Evolutionary conservation across 2,888 invertebrate species (phyloP), one percentile per base, ranked within the genome.

Genomic region (Hypomecis atomaria): DNA sequence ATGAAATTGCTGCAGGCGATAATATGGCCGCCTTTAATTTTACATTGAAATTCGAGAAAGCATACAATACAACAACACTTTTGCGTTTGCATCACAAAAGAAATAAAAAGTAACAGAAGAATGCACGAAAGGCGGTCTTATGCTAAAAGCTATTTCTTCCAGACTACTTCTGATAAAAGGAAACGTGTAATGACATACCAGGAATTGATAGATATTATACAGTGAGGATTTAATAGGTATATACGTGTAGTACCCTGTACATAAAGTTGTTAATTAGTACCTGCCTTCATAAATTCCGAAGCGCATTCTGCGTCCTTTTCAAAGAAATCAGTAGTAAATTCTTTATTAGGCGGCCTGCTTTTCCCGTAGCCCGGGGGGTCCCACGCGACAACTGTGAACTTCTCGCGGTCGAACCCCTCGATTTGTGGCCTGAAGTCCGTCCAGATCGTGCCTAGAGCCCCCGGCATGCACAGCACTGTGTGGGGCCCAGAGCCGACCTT

Each of bases 301-400:
- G 96, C 97, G 67, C 88, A 85, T 37, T 94, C 91, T 5, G 98
- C 97, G 92, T 98, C 98, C 68, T 94, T 94, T 61, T 95, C 93
- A 74, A 95, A 95, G 82, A 97, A 97, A 74, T 96, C 93, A 0
- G 91, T 75, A 0, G 94, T 89, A 80, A 97, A 98, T n/a, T 94
- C 89, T 69, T 96, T 94, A 34, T 94, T 90, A 0, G 97, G 97
- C 0, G 97, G 98, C 68, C 96, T 93, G 65, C 97, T 97, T 66
- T 95, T 94, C 0, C 98, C 98, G 88, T 97, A 98, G 0, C 98
- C 98, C 0, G 97, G 96, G 0, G 98, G 97, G 86, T 98, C 98
- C 96, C 96, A 97, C 0, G 94, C 96, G 7, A 96, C 84, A 36
- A 96, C 71, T 0, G 95, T 95, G 71, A 96, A 94, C 77, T 94